Percentiles rank a stretch among this genome's conserved stretches.
Conservation (phyloP, 2,888 invertebrate species). For the Drosophila pegasa region DNA sequence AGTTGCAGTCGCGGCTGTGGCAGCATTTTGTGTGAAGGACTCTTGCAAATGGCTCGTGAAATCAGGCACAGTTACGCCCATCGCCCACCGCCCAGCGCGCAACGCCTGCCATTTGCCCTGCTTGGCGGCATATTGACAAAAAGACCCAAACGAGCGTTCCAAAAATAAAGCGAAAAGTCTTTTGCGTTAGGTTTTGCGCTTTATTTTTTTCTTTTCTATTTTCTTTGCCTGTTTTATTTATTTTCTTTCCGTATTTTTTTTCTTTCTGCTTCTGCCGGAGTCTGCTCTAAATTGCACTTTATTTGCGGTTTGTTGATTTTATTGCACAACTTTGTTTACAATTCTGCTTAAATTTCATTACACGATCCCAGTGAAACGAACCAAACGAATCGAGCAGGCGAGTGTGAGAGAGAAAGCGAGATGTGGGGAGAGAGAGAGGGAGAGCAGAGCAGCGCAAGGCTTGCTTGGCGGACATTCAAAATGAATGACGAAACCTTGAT, state of each 20-base stretch:
- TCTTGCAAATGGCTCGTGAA: slow-evolving; percentile 70
- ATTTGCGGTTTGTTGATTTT: slow-evolving; percentile 78
- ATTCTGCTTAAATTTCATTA: slow-evolving; percentile 79
- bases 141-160: slow-evolving; percentile 39
- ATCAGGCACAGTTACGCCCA: slow-evolving; percentile 52
- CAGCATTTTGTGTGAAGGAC: slow-evolving; percentile 45
- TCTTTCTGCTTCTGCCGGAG: slow-evolving; percentile 25
- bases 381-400: slow-evolving; percentile 38
- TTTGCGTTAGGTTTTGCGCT: slow-evolving; percentile 21
- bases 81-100: neutral
- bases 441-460: neutral
- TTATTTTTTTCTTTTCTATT: slow-evolving; percentile 19
- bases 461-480: slow-evolving; percentile 52
- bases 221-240: slow-evolving; percentile 16
- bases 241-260: slow-evolving; percentile 4
- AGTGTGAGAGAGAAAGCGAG: slow-evolving; percentile 6
- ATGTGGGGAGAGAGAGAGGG: neutral
- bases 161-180: slow-evolving; percentile 49
- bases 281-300: slow-evolving; percentile 69
- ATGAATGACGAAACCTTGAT: slow-evolving; percentile 77
- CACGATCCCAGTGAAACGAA: slow-evolving; percentile 60
- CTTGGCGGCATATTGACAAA: slow-evolving; percentile 47
- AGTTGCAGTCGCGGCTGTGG: slow-evolving; percentile 6
- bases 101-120: neutral
- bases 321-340: slow-evolving; percentile 75